These are phyloP conservation scores for Leucosticte australis DNA, from an alignment of 2,113 vertebrate genomes.

Conservation along the genomic window DNA sequence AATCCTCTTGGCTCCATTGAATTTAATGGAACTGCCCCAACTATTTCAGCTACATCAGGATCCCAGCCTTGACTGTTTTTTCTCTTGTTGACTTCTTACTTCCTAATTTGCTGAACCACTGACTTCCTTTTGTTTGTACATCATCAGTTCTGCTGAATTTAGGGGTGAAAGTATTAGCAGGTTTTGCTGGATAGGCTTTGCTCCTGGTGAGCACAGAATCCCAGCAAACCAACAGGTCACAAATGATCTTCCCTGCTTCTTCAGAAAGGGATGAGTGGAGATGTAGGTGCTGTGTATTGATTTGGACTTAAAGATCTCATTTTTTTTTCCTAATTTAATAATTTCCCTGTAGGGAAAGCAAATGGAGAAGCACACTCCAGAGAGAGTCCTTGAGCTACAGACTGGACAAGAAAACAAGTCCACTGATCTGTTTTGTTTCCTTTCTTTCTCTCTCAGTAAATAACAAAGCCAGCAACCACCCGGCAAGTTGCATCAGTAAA, in stretches of 20 bases:
- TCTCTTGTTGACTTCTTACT: conserved; percentile 37
- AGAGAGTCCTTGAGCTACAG: background rate
- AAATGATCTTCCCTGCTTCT: background rate
- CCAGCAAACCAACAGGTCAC: background rate
- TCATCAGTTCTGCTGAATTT: conserved; percentile 21
- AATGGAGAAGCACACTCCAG: background rate
- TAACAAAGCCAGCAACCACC: background rate
- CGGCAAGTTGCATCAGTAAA: background rate
- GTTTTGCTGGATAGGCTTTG: conserved; percentile 1
- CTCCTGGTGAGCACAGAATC: background rate
- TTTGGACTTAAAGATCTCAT: conserved; percentile 28
- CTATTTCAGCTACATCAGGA: background rate
- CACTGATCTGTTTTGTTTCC: background rate
- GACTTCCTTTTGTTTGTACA: conserved; percentile 49
- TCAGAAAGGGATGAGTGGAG: background rate
- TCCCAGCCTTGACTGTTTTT: background rate
- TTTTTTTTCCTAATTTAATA: conserved; percentile 7
- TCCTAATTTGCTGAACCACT: conserved; percentile 43
- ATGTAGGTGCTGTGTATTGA: background rate
- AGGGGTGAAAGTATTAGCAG: background rate
- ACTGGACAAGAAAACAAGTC: background rate
- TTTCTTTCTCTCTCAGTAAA: conserved; percentile 13
- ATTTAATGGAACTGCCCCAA: background rate
- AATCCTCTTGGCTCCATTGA: background rate
- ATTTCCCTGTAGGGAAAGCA: conserved; percentile 1